Evolutionary conservation across 2,888 invertebrate species (phyloP), one percentile per base, ranked within the genome.

Genomic region (Ametastegia equiseti): DNA sequence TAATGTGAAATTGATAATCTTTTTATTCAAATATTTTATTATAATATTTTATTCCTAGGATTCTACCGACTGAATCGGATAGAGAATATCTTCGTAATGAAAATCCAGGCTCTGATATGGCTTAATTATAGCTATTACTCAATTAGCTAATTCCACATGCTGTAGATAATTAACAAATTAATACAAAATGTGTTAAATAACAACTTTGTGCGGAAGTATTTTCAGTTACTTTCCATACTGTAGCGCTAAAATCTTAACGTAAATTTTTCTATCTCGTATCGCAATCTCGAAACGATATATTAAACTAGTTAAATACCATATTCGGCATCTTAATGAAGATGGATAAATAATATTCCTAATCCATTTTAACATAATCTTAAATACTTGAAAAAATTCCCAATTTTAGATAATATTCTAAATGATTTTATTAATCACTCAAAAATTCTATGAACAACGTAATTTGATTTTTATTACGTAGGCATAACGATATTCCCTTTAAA

Each of bases 41-140:
- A 67, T 39, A 67, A 67, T 67, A 4, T 23, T 47, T 71, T 71
- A 47, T 71, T n/a, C 45, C 13, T 47, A 71, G 71, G n/a, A 71
- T 71, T 45, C 2, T 71, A 45, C 42, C 71, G 3, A 15, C 47
- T 33, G 47, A 71, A 27, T 15, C 47, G n/a, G 47, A 71, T 33
- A 30, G 0, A 1, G 71, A 47, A 30, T 47, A 69, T 71, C 71
- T 47, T 45, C 47, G 15, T 13, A 33, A 5, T 47, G 30, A n/a
- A 71, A 5, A 47, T 19, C 2, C 23, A 15, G 30, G 47, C 23
- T 67, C 19, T 71, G 33, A 45, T 30, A 23, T 71, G 1, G 45
- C 45, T 5, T 71, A 71, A 47, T 47, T 2, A 1, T n/a, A 67
- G 23, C 33, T 63, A 54, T 5, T 60, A 30, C 15, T 47, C 7